These are phyloP conservation scores for Cerceris ruficornis DNA, from an alignment of 2,888 invertebrate species.

Conservation along the genomic window DNA sequence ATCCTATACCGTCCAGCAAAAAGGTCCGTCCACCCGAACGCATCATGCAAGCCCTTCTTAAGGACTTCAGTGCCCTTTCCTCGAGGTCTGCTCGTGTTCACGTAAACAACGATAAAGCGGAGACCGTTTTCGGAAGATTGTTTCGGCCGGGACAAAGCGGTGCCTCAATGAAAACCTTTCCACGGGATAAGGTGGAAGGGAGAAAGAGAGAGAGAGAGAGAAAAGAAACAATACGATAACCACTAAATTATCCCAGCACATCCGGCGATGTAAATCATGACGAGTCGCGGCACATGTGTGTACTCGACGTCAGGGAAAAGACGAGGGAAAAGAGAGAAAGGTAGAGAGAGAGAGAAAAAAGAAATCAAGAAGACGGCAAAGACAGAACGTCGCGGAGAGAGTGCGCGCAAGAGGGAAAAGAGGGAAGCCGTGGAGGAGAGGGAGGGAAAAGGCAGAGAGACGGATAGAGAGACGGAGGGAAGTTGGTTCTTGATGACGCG, in stretches of 20 bases:
- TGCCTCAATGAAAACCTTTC: constrained; percentile 50
- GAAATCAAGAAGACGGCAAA: constrained; percentile 26
- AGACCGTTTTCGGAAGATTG: constrained; percentile 36
- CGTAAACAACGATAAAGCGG: constrained; percentile 21
- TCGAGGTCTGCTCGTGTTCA: not conserved
- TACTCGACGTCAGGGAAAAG: constrained; percentile 42
- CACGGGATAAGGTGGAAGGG: not conserved
- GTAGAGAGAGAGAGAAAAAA: constrained; percentile 27
- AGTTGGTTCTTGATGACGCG: constrained; percentile 78
- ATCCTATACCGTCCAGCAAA: too few relatives aligned
- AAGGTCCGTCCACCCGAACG: too few relatives aligned
- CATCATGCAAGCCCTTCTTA: too few relatives aligned
- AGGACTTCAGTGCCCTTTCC: not conserved
- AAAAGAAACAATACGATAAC: constrained; percentile 54
- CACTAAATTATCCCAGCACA: constrained; percentile 68
- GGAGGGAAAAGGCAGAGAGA: constrained; percentile 45
- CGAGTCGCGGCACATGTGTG: constrained; percentile 64
- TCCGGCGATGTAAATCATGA: constrained; percentile 78
- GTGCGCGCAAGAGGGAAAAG: constrained; percentile 18
- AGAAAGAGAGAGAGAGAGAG: constrained; percentile 21
- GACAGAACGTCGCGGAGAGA: constrained; percentile 36
- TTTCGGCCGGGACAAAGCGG: constrained; percentile 36
- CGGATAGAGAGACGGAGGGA: constrained; percentile 66
- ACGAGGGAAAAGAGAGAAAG: constrained; percentile 13
- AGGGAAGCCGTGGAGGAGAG: constrained; percentile 33